Evolutionary conservation across 2,797 vertebrate species (phyloP).

Genomic region (Alca torda): DNA sequence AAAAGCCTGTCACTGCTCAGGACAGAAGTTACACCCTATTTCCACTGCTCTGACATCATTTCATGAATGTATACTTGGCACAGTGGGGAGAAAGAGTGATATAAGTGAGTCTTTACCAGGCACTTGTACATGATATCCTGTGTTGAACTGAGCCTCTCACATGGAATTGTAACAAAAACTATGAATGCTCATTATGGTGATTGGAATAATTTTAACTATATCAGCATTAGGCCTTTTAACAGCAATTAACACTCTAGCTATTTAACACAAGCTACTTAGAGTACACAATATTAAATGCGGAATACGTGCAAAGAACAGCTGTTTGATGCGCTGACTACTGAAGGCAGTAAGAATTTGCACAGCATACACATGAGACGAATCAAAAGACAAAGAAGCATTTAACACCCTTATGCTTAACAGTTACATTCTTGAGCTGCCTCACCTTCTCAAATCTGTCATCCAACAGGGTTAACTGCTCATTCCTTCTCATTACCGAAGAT

Average conservation of each 20-base stretch:
- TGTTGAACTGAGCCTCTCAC: neutral
- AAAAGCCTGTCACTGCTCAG: neutral
- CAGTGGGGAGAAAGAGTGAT: neutral
- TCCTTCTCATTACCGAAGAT: constrained; percentile 93
- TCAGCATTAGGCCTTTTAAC: neutral
- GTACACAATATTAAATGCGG: fast-evolving
- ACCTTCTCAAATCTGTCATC: constrained; percentile 97
- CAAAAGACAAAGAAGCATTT: neutral
- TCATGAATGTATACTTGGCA: neutral
- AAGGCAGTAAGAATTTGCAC: neutral
- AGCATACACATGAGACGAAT: neutral
- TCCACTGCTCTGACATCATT: neutral
- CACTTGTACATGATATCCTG: neutral
- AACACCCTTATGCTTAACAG: neutral
- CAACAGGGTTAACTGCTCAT: constrained; percentile 90
- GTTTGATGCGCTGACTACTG: neutral
- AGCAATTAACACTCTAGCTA: neutral
- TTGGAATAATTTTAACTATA: neutral
- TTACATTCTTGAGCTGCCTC: neutral
- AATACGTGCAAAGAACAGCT: neutral
- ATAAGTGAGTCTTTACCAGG: neutral
- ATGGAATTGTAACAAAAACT: neutral
- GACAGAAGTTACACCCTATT: neutral
- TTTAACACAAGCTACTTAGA: neutral
- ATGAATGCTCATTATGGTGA: neutral